These are phyloP conservation scores for Limulus polyphemus DNA, from an alignment of 2,888 invertebrate genomes.

Conservation along the genomic window DNA sequence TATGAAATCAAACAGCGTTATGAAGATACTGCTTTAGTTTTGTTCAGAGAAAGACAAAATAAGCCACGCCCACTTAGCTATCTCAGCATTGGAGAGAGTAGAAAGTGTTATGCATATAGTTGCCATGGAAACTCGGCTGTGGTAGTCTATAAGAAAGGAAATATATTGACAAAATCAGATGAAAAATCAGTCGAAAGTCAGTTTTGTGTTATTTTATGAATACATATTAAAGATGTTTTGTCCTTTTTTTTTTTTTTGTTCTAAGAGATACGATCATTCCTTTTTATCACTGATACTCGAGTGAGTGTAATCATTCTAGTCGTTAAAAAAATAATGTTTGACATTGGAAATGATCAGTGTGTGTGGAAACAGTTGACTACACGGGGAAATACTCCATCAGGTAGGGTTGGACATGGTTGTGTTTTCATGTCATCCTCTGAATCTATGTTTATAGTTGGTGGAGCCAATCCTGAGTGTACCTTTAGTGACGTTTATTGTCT, in stretches of 20 bases:
- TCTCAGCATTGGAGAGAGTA: conserved; percentile 16
- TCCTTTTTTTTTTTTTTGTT: too few species aligned
- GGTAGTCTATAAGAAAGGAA: conserved; percentile 20
- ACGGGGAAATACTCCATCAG: too few species aligned
- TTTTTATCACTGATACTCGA: background rate
- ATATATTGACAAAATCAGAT: conserved; percentile 22
- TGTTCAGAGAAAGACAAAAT: conserved; percentile 23
- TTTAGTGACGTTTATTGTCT: too few species aligned
- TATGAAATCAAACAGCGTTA: conserved; percentile 25
- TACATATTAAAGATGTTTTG: background rate
- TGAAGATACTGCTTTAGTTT: conserved; percentile 20
- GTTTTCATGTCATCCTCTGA: too few species aligned
- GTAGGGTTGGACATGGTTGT: too few species aligned
- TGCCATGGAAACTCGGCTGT: conserved; percentile 23
- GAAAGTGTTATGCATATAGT: conserved; percentile 17
- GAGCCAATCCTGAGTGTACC: too few species aligned
- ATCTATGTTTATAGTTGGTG: too few species aligned
- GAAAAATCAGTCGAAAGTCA: conserved; percentile 24
- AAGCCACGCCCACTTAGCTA: conserved; percentile 17
- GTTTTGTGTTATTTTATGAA: conserved; percentile 22
- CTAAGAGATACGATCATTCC: too few species aligned
- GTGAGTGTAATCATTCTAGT: background rate
- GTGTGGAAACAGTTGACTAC: too few species aligned
- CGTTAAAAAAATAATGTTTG: background rate
- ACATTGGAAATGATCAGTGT: background rate